A percentile compares a stretch with the other conserved stretches of the same genome.
Conservation (phyloP, 37 sponge, comb jelly and placozoan genomes). For the Spongia lamella region DNA sequence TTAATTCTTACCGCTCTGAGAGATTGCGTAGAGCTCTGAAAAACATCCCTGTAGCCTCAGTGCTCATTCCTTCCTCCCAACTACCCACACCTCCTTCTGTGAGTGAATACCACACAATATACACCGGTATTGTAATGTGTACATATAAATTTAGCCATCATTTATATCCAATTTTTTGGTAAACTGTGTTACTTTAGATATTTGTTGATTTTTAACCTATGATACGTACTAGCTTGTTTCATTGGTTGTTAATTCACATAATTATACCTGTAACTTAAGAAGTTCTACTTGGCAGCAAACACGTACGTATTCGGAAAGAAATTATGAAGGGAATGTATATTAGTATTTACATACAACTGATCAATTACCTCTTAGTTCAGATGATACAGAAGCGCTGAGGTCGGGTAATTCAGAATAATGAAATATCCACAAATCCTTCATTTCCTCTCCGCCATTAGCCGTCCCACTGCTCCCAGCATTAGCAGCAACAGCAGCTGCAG, state of each 20-base stretch:
- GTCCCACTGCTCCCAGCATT: not conserved
- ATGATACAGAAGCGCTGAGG: slow-evolving; percentile 36
- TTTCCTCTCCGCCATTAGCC: slow-evolving; percentile 55
- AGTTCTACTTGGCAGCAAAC: no score
- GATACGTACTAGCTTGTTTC: no score
- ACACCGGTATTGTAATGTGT: no score
- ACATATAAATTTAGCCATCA: no score
- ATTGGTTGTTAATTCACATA: no score
- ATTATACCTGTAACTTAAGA: not conserved
- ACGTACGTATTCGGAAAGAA: not conserved
- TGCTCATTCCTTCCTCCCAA: slow-evolving; percentile 70
- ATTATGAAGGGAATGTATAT: no score
- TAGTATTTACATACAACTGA: no score
- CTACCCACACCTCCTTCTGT: slow-evolving; percentile 59
- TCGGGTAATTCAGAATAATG: slow-evolving; percentile 67
- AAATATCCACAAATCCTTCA: slow-evolving; percentile 79
- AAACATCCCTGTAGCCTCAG: slow-evolving; percentile 65
- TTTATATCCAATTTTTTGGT: no score
- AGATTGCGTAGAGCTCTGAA: slow-evolving; percentile 70
- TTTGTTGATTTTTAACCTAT: no score
- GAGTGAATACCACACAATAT: not conserved
- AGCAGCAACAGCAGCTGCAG: no score
- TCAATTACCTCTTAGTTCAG: slow-evolving; percentile 50
- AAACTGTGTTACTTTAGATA: no score
- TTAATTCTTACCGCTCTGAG: slow-evolving; percentile 72